phyloP scores from a whole-genome alignment of 1,140 invertebrate species.

The Pseudomyrmex flavicornis region DNA sequence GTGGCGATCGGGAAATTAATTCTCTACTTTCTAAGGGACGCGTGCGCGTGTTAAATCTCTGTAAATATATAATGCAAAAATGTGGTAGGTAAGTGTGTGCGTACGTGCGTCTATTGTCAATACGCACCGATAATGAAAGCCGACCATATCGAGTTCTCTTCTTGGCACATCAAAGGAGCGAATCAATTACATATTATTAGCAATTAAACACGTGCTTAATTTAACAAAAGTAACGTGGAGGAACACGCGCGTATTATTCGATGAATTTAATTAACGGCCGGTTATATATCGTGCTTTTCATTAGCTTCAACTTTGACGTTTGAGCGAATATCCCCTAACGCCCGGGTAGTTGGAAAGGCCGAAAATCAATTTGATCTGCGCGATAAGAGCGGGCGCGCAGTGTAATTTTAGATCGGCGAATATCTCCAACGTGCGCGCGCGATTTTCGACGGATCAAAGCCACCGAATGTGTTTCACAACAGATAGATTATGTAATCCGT shows the following conservation, averaged over 20 bases:
- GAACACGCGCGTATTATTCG: constrained; percentile 1
- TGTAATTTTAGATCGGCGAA: constrained; percentile 51
- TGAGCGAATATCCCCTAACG: background rate
- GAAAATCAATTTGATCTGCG: constrained; percentile 52
- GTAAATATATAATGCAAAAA: constrained; percentile 48
- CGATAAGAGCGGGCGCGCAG: constrained; percentile 30
- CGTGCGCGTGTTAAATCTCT: background rate
- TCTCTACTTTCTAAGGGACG: background rate
- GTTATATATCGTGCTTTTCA: constrained; percentile 18
- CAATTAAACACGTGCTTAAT: constrained; percentile 34
- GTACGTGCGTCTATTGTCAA: background rate
- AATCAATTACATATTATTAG: constrained; percentile 47
- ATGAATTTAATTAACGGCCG: constrained; percentile 50
- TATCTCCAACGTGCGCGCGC: background rate
- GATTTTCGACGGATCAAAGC: constrained; percentile 53
- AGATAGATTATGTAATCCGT: constrained; percentile 34
- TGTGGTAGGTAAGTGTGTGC: background rate
- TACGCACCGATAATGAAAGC: constrained; percentile 10
- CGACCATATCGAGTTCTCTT: background rate
- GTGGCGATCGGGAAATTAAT: constrained; percentile 45
- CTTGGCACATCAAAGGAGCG: background rate
- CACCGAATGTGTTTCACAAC: constrained; percentile 52
- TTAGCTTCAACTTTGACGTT: constrained; percentile 29
- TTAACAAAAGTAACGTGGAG: constrained; percentile 3
- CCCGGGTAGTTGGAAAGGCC: background rate